These are phyloP conservation scores for Mycteria americana DNA, from an alignment of 2,797 vertebrate genomes.

Conservation along the genomic window DNA sequence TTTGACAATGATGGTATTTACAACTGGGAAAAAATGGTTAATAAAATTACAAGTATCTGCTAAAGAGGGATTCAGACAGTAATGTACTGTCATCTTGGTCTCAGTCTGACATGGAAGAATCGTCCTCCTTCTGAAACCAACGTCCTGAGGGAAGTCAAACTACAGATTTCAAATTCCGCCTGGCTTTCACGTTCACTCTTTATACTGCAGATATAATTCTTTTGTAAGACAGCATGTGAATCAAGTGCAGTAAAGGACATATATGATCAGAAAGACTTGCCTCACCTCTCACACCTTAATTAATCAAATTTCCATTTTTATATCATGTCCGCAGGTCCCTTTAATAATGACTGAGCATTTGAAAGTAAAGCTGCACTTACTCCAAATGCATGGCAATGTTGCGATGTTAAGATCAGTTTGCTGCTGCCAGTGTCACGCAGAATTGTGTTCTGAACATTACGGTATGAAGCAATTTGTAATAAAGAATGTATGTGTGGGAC, in stretches of 20 bases:
- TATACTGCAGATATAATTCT: not conserved
- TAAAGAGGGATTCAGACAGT: not conserved
- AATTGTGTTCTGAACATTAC: not conserved
- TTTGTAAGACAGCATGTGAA: not conserved
- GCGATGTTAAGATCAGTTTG: not conserved
- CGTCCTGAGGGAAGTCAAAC: not conserved
- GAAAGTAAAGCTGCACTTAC: not conserved
- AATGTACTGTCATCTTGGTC: not conserved
- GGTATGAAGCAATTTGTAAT: not conserved
- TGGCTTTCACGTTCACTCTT: not conserved
- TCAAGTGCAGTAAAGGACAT: not conserved
- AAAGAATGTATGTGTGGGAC: not conserved
- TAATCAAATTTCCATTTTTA: not conserved
- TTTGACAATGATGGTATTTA: slow-evolving; percentile 23
- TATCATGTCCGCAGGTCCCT: not conserved
- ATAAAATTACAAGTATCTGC: slow-evolving; percentile 30
- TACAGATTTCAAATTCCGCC: not conserved
- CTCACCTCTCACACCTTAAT: not conserved
- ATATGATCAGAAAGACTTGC: not conserved
- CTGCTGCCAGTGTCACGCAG: not conserved
- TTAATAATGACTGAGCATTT: not conserved
- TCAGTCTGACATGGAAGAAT: not conserved
- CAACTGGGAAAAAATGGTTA: slow-evolving; percentile 6
- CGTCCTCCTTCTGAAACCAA: not conserved
- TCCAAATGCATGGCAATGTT: not conserved